Evolutionary conservation across 2,113 vertebrate genomes (phyloP), one percentile per base, ranked within the genome.

Genomic region (Lycaon pictus): DNA sequence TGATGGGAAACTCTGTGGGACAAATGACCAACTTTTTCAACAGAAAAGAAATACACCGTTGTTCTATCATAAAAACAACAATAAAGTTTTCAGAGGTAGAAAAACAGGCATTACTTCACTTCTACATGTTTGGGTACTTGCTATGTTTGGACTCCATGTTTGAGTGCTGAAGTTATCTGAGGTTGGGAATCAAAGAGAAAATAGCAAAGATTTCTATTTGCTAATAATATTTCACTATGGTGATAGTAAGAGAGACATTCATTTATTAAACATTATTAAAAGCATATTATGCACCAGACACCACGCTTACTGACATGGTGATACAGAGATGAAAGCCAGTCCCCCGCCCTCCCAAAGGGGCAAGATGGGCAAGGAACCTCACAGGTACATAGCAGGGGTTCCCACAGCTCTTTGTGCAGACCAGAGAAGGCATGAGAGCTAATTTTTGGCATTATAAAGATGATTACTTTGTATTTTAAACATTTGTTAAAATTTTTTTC

Each of bases 261-360:
- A 79, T 43, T 88, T 95, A 96, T 85, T 93, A 93, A 94, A 94
- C 93, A 96, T 88, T 91, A 88, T 17, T 62, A 92, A 82, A 93
- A 96, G 84, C 74, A 84, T 88, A 92, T 69, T 67, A 90, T 63
- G 63, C 20, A 37, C 60, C n/a, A 63, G 62, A 60, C 25, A 69
- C 60, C 71, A 63, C 23, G 51, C 80, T 95, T 72, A 37, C 86
- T 96, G 87, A 72, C 60, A 72, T 25, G 43, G 85, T 43, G 95
- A 97, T 19, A 77, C 60, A 56, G 88, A 93, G 86, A 92, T 79
- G 92, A 96, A 96, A 96, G 82, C 60, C 71, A 58, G 29, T 58
- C 32, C 20, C 56, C 53, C 7, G 7, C 25, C 22, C 85, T 93
- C 71, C 62, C 80, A 25, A 56, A 37, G 22, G 53, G n/a, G 67